These are phyloP conservation scores for Laodelphax striatellus DNA, from an alignment of 1,140 invertebrate species.

Conservation along the genomic window DNA sequence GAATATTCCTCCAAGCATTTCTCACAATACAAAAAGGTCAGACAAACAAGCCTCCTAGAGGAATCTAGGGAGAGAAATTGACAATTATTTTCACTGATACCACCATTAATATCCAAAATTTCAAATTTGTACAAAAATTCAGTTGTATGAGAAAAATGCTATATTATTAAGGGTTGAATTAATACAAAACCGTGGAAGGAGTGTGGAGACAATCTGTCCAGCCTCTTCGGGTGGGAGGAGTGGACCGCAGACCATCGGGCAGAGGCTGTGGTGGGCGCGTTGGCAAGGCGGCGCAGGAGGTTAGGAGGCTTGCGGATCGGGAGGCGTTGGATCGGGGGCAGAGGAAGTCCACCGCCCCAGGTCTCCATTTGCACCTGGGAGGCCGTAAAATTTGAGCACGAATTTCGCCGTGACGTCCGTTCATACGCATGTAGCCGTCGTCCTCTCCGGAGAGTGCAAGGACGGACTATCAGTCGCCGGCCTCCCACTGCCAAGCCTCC, in stretches of 20 bases:
- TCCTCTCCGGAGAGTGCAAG: conserved; percentile 67
- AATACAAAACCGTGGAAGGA: conserved; percentile 54
- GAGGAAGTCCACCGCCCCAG: conserved; percentile 34
- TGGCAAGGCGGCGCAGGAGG: conserved; percentile 47
- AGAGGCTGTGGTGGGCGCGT: conserved; percentile 17
- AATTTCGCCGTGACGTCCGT: conserved; percentile 49
- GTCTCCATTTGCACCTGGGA: conserved; percentile 42
- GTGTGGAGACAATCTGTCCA: conserved; percentile 55
- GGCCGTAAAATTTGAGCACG: conserved; percentile 8
- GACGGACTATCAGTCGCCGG: conserved; percentile 55
- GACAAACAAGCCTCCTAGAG: too few relatives aligned
- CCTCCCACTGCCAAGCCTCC: conserved; percentile 27
- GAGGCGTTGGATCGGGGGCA: conserved; percentile 35
- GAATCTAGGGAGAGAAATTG: too few relatives aligned
- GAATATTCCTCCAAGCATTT: too few relatives aligned
- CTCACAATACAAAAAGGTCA: too few relatives aligned
- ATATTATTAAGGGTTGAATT: too few relatives aligned
- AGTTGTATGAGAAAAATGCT: too few relatives aligned
- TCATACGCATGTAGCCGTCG: conserved; percentile 83
- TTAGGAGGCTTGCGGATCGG: conserved; percentile 27
- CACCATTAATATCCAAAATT: too few relatives aligned
- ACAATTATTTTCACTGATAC: too few relatives aligned
- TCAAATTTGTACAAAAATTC: too few relatives aligned
- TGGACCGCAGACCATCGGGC: conserved; percentile 34
- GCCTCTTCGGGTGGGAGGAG: conserved; percentile 62